Evolutionary conservation across 2,797 vertebrate genomes (phyloP).

Genomic region (Artibeus lituratus): DNA sequence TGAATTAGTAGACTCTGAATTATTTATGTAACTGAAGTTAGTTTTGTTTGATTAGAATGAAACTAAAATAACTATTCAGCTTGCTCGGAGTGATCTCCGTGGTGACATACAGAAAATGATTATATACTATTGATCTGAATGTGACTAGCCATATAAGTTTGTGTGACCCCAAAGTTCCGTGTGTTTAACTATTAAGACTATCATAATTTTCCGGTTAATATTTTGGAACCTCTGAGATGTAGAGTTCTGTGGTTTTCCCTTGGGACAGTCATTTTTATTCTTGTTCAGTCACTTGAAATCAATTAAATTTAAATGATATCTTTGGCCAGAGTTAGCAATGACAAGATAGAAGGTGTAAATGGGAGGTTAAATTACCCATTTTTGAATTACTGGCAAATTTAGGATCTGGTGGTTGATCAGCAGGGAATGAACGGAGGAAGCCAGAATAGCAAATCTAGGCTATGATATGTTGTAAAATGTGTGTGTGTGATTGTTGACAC

Average conservation of each 20-base stretch:
- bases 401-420: background rate
- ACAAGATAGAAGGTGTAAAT: background rate
- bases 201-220: background rate
- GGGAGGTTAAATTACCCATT: background rate
- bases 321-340: background rate
- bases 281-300: background rate
- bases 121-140: background rate
- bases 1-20: background rate
- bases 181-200: constrained; percentile 36
- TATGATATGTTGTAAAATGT: background rate
- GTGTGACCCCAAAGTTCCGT: background rate
- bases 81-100: background rate
- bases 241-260: background rate
- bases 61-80: background rate
- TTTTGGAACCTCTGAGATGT: background rate
- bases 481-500: too few species aligned
- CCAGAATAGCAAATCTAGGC: background rate
- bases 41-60: constrained; percentile 35
- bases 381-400: constrained; percentile 10
- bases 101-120: background rate
- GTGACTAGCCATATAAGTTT: background rate
- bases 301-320: constrained; percentile 22
- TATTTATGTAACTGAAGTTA: background rate
- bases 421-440: background rate
- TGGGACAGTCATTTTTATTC: constrained; percentile 1